These are phyloP conservation scores for Excalfactoria chinensis DNA, from an alignment of 2,113 vertebrate species.

Conservation along the genomic window DNA sequence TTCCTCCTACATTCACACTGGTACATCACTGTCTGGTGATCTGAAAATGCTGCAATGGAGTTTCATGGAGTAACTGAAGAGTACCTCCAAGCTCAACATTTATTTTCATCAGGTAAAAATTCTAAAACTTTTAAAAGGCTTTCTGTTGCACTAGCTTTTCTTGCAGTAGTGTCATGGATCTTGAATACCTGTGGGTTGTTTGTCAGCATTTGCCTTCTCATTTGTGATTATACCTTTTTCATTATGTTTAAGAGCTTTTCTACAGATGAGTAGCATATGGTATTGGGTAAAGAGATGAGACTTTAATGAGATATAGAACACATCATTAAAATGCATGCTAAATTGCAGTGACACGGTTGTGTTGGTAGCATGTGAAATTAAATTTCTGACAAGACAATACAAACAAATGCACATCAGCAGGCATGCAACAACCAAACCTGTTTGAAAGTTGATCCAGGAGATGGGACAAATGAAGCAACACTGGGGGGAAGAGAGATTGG, in stretches of 20 bases:
- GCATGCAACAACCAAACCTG: not conserved
- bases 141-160: not conserved
- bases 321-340: conserved; percentile 55
- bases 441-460: not conserved
- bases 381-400: conserved; percentile 52
- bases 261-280: conserved; percentile 44
- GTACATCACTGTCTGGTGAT: not conserved
- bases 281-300: conserved; percentile 51
- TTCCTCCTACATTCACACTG: fast-evolving
- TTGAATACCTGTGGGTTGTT: not conserved
- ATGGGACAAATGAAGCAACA: not conserved
- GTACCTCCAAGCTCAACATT: not conserved
- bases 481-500: not conserved
- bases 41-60: not conserved
- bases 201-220: not conserved
- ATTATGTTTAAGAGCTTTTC: conserved; percentile 57
- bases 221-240: conserved; percentile 35
- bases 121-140: not conserved
- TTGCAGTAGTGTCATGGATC: fast-evolving
- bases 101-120: not conserved
- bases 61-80: not conserved
- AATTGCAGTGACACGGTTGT: conserved; percentile 61
- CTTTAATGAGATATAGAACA: conserved; percentile 61
- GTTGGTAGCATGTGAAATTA: conserved; percentile 45
- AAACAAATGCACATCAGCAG: conserved; percentile 14